Base-by-base conservation (phyloP, 2,888 invertebrate species). In the Ariolimax columbianus region DNA sequence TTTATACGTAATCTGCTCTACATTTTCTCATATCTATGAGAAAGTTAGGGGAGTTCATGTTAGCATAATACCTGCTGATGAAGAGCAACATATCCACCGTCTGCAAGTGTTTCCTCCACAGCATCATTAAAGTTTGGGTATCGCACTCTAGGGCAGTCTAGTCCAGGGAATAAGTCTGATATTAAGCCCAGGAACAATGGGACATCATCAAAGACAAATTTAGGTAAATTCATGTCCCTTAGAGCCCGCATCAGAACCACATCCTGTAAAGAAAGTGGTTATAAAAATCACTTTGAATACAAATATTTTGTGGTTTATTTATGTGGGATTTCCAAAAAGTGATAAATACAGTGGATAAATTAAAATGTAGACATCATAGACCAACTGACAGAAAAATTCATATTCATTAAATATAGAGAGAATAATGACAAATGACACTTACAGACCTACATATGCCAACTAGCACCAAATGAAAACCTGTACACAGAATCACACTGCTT, bases 141-240 rank as follows among this genome's bases (percentile, higher is more conserved):
- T 0, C 96, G 96, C 11, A 97, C 96, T 86, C 97, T 95, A 0
- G 97, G 97, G 91, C 97, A 97, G 91, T 97, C 97, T 91, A 98
- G 95, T 0, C 97, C 97, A 0, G 98, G 98, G 94, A 98, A 98
- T 85, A 98, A 94, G 93, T 98, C 98, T 90, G 96, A 96, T 89
- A 97, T 97, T 80, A 97, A 95, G 0, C 97, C 97, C 89, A 97
- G 94, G 94, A 98, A 98, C 17, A 98, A 94, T 0, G 97, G 97
- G 0, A 97, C 97, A 93, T 98, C 98, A 91, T 98, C 97, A 91
- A 96, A 97, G 26, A 98, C 96, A 93, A 98, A 97, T 94, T 98
- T 98, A 0, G 98, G 97, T 89, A 97, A 95, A 94, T 98, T 98
- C 97, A 97, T 97, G 92, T 98, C 98, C 89, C 97, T 95, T 40